A percentile compares a stretch with the other conserved stretches of the same genome.
Conservation (phyloP, 2,113 vertebrate genomes). For the Melanotaenia duboulayi region DNA sequence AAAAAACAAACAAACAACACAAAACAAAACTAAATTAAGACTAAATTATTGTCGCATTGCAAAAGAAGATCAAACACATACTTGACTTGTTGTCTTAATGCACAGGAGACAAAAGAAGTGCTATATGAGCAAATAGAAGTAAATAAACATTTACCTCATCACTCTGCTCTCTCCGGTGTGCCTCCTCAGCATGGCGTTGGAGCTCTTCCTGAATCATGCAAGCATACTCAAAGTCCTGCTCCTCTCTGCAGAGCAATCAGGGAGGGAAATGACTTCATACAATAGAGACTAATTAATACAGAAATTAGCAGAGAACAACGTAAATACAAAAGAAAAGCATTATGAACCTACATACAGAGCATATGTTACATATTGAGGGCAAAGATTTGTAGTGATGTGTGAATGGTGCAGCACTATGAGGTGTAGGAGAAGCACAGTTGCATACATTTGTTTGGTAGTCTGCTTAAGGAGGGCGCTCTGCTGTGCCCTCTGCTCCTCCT, state of each 20-base stretch:
- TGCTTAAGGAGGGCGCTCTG: slow-evolving; percentile 61
- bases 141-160: slow-evolving; percentile 74
- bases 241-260: slow-evolving; percentile 68
- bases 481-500: slow-evolving; percentile 73
- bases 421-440: neutral
- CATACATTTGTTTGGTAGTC: slow-evolving; percentile 70
- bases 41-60: neutral
- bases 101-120: neutral
- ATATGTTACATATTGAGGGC: neutral
- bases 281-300: neutral
- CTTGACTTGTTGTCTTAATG: neutral
- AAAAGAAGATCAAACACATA: neutral
- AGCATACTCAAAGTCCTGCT: slow-evolving; percentile 80
- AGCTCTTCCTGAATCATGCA: slow-evolving; percentile 80
- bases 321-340: neutral
- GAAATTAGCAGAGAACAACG: neutral
- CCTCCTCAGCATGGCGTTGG: slow-evolving; percentile 73
- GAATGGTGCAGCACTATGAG: neutral
- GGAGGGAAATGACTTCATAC: neutral
- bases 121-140: neutral
- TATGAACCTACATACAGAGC: neutral
- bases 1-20: neutral
- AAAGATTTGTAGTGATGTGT: neutral
- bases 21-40: too few relatives aligned
- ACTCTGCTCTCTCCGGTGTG: slow-evolving; percentile 69